phyloP scores from a whole-genome alignment of 2,113 vertebrate genomes.

The Clarias macrocephalus region DNA sequence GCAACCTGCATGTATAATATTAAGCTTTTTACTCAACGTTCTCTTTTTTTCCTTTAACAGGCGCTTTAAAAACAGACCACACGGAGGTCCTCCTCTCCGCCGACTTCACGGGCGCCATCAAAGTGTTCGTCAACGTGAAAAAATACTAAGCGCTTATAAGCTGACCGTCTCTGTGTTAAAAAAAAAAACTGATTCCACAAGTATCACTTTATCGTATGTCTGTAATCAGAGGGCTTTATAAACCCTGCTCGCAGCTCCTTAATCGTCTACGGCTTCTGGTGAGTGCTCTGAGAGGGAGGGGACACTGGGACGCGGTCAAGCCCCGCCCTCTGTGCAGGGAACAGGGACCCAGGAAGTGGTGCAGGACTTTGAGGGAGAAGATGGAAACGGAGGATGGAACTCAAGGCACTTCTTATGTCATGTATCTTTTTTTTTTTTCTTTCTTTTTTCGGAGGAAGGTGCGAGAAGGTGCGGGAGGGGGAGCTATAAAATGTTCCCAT shows the following conservation, averaged over 20 bases:
- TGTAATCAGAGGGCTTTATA: conserved; percentile 31
- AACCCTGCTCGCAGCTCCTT: conserved; percentile 27
- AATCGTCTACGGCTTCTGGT: conserved; percentile 48
- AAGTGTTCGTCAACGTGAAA: conserved; percentile 97
- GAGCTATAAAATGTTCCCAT: not conserved
- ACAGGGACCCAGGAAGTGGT: conserved; percentile 54
- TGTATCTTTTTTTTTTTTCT: conserved; percentile 52
- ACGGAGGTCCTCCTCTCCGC: conserved; percentile 95
- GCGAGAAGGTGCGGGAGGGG: no score
- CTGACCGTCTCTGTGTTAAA: not conserved
- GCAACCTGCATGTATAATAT: not conserved
- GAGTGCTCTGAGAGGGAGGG: conserved; percentile 51
- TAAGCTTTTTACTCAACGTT: not conserved
- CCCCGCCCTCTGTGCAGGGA: conserved; percentile 39
- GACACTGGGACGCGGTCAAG: conserved; percentile 32
- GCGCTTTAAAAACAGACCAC: conserved; percentile 90
- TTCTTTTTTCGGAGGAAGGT: not conserved
- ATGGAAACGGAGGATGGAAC: conserved; percentile 7
- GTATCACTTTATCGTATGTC: conserved; percentile 15
- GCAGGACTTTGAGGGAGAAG: conserved; percentile 41
- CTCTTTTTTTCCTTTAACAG: conserved; percentile 61
- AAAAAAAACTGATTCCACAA: not conserved
- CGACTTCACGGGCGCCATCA: conserved; percentile 98
- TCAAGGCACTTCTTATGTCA: conserved; percentile 44
- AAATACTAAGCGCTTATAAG: conserved; percentile 75